Evolutionary conservation across 2,113 vertebrate species (phyloP), one percentile per base, ranked within the genome.

Genomic region (Phylloscopus whistleri): DNA sequence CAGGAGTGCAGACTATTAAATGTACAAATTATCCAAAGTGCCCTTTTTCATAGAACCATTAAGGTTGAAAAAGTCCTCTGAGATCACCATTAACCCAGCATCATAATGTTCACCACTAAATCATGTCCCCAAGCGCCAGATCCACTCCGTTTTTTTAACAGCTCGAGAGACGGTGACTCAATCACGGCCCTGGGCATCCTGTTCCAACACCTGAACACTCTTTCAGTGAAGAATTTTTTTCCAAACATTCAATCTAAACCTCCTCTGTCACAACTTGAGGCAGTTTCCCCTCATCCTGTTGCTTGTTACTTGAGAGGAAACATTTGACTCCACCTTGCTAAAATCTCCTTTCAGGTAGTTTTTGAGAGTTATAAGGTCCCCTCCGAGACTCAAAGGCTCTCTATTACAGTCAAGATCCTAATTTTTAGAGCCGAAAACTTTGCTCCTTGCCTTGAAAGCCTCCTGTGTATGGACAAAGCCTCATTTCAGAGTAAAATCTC

Each of bases 401-500:
- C 30, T 27, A 6, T 41, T 62, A 49, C 12, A 77, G 22, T 13
- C 31, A 46, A 56, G 33, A 69, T 33, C 27, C 41, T n/a, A 24
- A 24, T 16, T 48, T 70, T 62, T 30, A 70, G 39, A 78, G 74
- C 28, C 39, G 13, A 55, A 41, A 87, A 8, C 20, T n/a, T 48
- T 63, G 10, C 19, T 70, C 13, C 41, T 70, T 0, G 0, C 19
- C n/a, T 70, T 7, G 2, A 70, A 55, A 48, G 19, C 23, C 23
- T 70, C 19, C 20, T 16, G 10, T 10, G 7, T 39, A 53, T 5
- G 10, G n/a, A 78, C 23, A 78, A 78, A 87, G 16, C 13, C 12
- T 4, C 8, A 23, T 43, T 56, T 56, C 31, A 37, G 64, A 3
- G 19, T 56, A 77, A 77, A 49, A 77, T 28, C 31, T 35, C 19